Base-by-base conservation (phyloP, 2,888 invertebrate genomes). In the Steinernema hermaphroditum region DNA sequence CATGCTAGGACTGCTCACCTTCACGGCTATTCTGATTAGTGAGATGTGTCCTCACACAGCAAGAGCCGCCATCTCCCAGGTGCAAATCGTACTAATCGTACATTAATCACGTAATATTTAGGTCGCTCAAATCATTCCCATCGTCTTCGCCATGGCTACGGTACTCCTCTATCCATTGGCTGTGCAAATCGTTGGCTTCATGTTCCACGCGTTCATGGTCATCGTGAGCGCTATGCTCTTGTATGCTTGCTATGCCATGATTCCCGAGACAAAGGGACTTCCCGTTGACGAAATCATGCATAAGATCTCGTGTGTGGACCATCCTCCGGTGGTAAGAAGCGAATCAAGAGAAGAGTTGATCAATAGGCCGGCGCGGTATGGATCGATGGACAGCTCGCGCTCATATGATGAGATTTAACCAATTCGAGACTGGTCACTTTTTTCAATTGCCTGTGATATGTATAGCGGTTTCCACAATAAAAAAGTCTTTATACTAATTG, bases 41-140 rank as follows among this genome's bases (percentile, higher is more conserved):
- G 84, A 84, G 72, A 57, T 84, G 70, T 81, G 81, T 46, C 83
- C 84, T 14, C 82, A 82, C 69, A 79, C 82, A 46, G 82, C 83
- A 0, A 68, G 83, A 9, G 81, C 83, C 2, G 76, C 75, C 1
- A 79, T 81, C 34, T 76, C 77, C 4, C 80, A 80, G 73, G 75
- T 79, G 44, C 9, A 50, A 24, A 1, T 2, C 19, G 1, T 12
- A 50, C 19, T 22, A 4, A 2, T 6, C 19, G 6, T 46, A 4
- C 8, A 6, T 69, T 62, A 29, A 50, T 43, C 22, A 70, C 12
- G 19, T 24, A 46, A 69, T 68, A 72, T 79, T 62, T 62, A 82
- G 80, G 75, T 81, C 19, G 78, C 80, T n/a, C 82, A 83, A 77
- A 78, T 82, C 6, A 74, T 82, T 0, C 83, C 84, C 1, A 82